These are phyloP conservation scores for Coranthus polyacanthus DNA, from an alignment of 2,797 vertebrate species.

Conservation along the genomic window DNA sequence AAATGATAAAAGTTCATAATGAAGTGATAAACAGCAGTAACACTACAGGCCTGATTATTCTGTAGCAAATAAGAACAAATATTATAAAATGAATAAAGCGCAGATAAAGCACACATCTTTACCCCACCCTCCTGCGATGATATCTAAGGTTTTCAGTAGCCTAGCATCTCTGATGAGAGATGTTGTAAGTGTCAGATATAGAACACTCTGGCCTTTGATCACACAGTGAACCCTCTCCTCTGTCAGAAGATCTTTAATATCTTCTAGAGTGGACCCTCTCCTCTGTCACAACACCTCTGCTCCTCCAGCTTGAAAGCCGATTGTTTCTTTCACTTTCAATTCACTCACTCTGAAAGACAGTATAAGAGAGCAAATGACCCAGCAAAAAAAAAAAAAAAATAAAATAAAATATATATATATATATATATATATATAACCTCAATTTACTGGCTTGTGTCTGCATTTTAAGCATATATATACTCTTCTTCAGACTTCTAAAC, in stretches of 20 bases:
- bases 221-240: conserved; percentile 3
- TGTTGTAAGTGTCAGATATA: conserved; percentile 36
- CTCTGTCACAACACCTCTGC: conserved; percentile 44
- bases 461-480: too few species aligned
- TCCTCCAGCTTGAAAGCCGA: conserved; percentile 13
- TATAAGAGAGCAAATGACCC: conserved; percentile 6
- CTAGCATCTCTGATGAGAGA: conserved; percentile 29
- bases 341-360: conserved; percentile 16
- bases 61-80: too few species aligned
- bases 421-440: too few species aligned
- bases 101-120: conserved; percentile 3
- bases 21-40: too few species aligned
- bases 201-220: conserved; percentile 41
- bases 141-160: conserved; percentile 22
- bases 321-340: conserved; percentile 45
- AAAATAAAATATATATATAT: too few species aligned
- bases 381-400: conserved; percentile 6
- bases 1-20: too few species aligned
- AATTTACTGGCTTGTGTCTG: too few species aligned
- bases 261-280: conserved; percentile 29
- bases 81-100: neutral
- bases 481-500: too few species aligned
- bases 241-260: conserved; percentile 43
- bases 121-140: conserved; percentile 5
- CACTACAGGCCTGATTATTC: too few species aligned